Percentiles rank a stretch among this genome's conserved stretches.
Conservation (phyloP, 2,797 vertebrate genomes). For the Tamandua tetradactyla region DNA sequence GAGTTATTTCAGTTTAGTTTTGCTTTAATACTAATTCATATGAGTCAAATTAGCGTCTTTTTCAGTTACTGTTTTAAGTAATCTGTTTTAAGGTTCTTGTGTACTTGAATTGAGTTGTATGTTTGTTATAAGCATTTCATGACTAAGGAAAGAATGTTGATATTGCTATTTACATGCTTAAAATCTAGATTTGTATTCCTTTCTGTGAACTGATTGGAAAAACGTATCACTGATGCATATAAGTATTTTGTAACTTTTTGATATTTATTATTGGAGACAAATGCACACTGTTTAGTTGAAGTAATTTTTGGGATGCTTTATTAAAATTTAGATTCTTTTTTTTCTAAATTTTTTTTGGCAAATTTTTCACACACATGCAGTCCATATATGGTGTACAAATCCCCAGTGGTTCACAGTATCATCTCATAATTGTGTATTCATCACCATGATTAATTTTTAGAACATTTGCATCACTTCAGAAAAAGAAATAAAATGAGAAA, state of each 20-base stretch:
- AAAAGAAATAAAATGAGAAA: no score
- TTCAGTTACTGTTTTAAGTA: neutral
- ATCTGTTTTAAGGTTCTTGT: constrained; percentile 33
- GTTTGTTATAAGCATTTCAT: constrained; percentile 32
- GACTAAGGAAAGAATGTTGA: neutral
- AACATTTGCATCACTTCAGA: no score
- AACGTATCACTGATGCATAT: neutral
- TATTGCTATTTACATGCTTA: neutral
- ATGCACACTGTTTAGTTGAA: neutral
- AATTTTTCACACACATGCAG: no score
- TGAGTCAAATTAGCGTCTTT: neutral
- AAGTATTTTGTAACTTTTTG: neutral
- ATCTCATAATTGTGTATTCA: no score
- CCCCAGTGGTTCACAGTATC: no score
- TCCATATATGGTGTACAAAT: no score
- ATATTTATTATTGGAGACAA: neutral
- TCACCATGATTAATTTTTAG: no score
- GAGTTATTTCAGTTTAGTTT: neutral
- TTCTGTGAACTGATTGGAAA: neutral
- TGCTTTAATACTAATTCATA: neutral
- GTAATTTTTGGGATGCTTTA: constrained; percentile 21
- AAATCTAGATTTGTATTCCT: neutral
- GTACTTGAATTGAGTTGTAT: neutral
- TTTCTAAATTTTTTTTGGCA: no score
- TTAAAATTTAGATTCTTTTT: constrained; percentile 30